Evolutionary conservation across 2,888 invertebrate genomes (phyloP).

Genomic region (Thecocarcelia acutangulata): DNA sequence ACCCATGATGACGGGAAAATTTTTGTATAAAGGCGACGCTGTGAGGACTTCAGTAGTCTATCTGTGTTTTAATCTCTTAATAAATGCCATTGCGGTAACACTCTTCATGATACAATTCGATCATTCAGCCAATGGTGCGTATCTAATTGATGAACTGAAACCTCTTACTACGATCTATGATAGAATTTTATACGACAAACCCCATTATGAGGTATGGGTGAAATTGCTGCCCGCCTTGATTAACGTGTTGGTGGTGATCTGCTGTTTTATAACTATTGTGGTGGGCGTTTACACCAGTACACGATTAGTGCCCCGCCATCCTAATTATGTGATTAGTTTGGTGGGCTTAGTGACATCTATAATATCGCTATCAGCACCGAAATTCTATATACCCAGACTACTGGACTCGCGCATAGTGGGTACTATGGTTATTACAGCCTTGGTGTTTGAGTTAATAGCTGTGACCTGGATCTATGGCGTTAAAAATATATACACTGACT

Average conservation of each 20-base stretch:
- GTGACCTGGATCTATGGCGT: constrained; percentile 81
- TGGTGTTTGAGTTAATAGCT: constrained; percentile 81
- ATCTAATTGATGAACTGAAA: constrained; percentile 78
- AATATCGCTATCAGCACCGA: constrained; percentile 78
- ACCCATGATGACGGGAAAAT: constrained; percentile 81
- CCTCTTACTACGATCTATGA: constrained; percentile 81
- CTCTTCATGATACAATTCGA: constrained; percentile 81
- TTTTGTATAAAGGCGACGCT: constrained; percentile 81
- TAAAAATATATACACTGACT: constrained; percentile 81
- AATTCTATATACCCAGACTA: constrained; percentile 78
- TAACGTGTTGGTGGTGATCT: constrained; percentile 77
- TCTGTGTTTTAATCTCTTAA: constrained; percentile 81
- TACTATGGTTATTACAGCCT: constrained; percentile 78
- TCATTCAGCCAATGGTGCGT: constrained; percentile 74
- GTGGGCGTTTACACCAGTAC: constrained; percentile 80
- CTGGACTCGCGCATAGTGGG: constrained; percentile 80
- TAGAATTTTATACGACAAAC: constrained; percentile 75
- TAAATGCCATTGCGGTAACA: constrained; percentile 80
- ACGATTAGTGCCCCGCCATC: constrained; percentile 79
- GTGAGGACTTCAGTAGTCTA: constrained; percentile 81
- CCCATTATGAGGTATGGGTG: constrained; percentile 73
- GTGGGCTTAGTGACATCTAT: constrained; percentile 79
- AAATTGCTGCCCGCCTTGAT: constrained; percentile 78
- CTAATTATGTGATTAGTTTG: constrained; percentile 80
- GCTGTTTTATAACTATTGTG: constrained; percentile 78